Evolutionary conservation across 1,140 invertebrate species (phyloP), one percentile per base, ranked within the genome.

Genomic region (Gonioctena quinquepunctata): DNA sequence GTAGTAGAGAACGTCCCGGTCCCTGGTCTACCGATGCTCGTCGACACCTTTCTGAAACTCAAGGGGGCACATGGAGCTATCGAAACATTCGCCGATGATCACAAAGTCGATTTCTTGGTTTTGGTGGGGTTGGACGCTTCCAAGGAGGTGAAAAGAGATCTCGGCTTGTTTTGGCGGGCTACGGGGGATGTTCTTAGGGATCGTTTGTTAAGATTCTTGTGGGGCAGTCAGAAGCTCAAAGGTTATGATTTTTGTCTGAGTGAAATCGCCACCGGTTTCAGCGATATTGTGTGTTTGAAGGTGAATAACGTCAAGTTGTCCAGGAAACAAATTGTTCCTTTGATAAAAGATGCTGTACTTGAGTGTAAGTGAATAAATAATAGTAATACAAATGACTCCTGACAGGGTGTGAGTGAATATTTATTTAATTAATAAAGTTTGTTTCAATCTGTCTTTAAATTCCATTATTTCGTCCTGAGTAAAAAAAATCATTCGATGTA

Each of bases 241-340:
- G 83, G 79, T 13, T 76, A 71, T 62, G 60, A 76, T 3, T 73
- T 80, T 66, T 3, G 48, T 21, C 71, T 79, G 80, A 72, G 79
- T 63, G 68, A 80, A 81, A 62, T 72, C 66, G 19, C 75, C 70
- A 79, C 73, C 63, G 72, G 71, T 77, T 66, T 73, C 62, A 18
- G 62, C 66, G 68, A 76, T 77, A 71, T 86, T 21, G 68, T 75
- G 23, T 83, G 85, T 52, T 86, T 88, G 62, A 73, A 79, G 19
- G 88, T 89, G 70, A 76, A 80, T 65, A 89, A 90, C 80, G 71
- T 87, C 5, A 83, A 84, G 73, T 83, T 84, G 21, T 87, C 88
- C 19, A 83, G 89, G 25, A 90, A 90, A 82, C 88, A 90, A 78
- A 85, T 90, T 71, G 72, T 90, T 65, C 89, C 89, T 25, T 83